phyloP scores from a whole-genome alignment of 2,797 vertebrate species.

The Graptemys geographica region DNA sequence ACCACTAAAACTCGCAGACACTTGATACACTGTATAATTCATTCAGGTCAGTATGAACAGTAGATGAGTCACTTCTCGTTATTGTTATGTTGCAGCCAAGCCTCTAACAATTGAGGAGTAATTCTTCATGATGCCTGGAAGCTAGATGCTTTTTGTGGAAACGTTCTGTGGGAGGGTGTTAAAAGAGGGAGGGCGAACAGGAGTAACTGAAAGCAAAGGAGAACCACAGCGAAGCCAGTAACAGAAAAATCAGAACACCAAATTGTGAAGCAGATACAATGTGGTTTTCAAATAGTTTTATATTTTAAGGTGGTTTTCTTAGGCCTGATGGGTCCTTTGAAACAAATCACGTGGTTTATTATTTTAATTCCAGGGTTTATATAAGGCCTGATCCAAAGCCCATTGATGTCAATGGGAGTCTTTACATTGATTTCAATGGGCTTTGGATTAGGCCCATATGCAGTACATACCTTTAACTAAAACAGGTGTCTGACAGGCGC shows the following conservation, averaged over 20 bases:
- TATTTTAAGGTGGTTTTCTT: no score
- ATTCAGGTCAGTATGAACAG: slow-evolving; percentile 10
- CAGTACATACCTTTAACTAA: background rate
- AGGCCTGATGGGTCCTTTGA: background rate
- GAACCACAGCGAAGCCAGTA: background rate
- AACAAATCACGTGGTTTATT: background rate
- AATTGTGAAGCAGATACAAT: background rate
- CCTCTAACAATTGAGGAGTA: background rate
- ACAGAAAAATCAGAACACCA: background rate
- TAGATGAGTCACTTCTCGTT: slow-evolving; percentile 30
- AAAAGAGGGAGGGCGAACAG: background rate
- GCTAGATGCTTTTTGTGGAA: background rate
- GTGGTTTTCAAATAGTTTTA: background rate
- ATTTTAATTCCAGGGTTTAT: background rate
- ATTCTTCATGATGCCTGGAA: background rate
- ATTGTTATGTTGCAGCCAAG: background rate
- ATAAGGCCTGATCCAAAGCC: background rate
- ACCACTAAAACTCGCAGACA: background rate
- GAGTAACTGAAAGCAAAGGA: background rate
- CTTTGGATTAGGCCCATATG: slow-evolving; percentile 29
- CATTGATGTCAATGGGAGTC: background rate
- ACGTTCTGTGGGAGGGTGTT: background rate
- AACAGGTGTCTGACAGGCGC: slow-evolving; percentile 28
- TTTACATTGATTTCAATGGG: slow-evolving; percentile 6
- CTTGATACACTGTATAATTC: slow-evolving; percentile 18